phyloP scores from a whole-genome alignment of 2,797 vertebrate genomes.

The Phyllotis vaccarum region DNA sequence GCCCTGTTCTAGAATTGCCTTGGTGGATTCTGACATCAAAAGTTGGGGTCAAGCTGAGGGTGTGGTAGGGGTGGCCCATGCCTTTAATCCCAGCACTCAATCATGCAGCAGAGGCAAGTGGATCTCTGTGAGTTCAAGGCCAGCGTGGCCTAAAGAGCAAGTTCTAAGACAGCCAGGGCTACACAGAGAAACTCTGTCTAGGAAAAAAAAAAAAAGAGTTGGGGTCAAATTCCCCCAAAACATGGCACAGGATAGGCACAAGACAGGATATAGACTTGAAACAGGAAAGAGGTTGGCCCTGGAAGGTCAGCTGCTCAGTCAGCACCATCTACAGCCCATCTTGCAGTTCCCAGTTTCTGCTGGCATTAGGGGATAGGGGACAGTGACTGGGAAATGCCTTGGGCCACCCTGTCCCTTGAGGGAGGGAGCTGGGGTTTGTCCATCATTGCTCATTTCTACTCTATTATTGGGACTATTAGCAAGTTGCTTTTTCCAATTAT shows the following conservation, averaged over 20 bases:
- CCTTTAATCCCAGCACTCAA: neutral
- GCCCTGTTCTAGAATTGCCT: conserved; percentile 1
- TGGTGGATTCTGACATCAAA: neutral
- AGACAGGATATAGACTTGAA: neutral
- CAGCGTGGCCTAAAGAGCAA: neutral
- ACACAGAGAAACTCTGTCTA: neutral
- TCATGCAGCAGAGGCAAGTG: neutral
- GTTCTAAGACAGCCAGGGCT: neutral
- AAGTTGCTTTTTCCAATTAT: neutral
- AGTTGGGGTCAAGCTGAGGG: neutral
- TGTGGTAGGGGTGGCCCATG: neutral
- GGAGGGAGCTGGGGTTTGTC: neutral
- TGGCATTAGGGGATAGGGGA: neutral
- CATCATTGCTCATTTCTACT: neutral
- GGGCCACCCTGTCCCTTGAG: neutral
- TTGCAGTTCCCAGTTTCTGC: neutral
- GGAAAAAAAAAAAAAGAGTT: neutral
- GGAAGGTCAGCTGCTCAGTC: neutral
- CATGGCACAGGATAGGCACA: neutral
- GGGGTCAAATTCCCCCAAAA: conserved; percentile 36
- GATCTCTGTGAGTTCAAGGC: neutral
- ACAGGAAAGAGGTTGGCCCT: neutral
- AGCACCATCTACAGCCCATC: neutral
- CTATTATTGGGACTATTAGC: neutral
- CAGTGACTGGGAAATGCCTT: neutral